phyloP scores from a whole-genome alignment of 2,797 vertebrate genomes.

The Syndactyla subalaris region DNA sequence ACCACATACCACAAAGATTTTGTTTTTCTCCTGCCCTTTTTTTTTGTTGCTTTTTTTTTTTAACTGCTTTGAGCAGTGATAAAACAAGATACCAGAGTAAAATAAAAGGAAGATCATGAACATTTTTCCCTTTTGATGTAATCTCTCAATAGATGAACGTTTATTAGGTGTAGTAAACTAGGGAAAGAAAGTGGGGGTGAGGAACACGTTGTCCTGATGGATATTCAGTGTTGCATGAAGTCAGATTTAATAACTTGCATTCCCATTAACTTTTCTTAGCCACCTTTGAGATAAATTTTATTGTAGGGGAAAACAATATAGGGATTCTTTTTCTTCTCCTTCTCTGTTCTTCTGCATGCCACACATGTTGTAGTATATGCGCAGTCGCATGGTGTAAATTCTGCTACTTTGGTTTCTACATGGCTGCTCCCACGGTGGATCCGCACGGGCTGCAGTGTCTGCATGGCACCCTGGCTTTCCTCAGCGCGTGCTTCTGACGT shows the following conservation, averaged over 20 bases:
- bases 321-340: background rate
- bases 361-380: background rate
- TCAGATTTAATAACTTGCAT: background rate
- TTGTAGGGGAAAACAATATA: background rate
- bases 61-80: background rate
- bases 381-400: background rate
- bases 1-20: background rate
- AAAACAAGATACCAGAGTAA: background rate
- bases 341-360: conserved; percentile 21
- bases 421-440: accelerated
- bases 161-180: background rate
- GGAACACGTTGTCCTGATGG: background rate
- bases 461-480: background rate
- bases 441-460: background rate
- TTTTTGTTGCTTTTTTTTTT: background rate
- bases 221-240: background rate
- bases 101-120: background rate
- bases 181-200: background rate
- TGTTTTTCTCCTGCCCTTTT: accelerated
- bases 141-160: background rate
- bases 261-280: background rate
- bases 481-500: background rate
- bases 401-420: accelerated
- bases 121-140: background rate
- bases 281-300: background rate